phyloP scores from a whole-genome alignment of 2,113 vertebrate species.

The Poeciliopsis occidentalis region DNA sequence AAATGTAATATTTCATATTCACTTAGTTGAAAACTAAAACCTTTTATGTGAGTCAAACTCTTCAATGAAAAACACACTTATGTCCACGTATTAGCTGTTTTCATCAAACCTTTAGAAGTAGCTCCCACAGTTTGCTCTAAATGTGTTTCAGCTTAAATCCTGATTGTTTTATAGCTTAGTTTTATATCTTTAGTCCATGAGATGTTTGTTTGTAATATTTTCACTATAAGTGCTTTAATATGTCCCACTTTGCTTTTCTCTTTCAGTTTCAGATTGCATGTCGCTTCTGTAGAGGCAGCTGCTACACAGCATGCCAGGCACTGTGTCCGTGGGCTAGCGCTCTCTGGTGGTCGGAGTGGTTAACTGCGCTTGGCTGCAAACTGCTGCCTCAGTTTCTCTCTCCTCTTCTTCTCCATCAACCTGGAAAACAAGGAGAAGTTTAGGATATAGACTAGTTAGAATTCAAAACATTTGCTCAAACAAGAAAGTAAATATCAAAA shows the following conservation, averaged over 20 bases:
- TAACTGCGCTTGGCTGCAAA: constrained; percentile 84
- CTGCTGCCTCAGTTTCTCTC: constrained; percentile 82
- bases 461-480: not conserved
- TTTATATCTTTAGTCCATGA: constrained; percentile 48
- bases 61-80: not conserved
- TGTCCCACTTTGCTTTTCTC: constrained; percentile 27
- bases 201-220: constrained; percentile 23
- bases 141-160: constrained; percentile 28
- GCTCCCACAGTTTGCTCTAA: constrained; percentile 4
- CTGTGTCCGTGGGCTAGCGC: constrained; percentile 11
- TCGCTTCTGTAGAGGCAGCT: constrained; percentile 16
- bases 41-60: not conserved
- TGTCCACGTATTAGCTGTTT: not conserved
- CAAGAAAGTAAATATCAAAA: no score
- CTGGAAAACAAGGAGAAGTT: constrained; percentile 50
- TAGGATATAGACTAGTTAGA: not conserved
- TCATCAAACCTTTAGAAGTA: not conserved
- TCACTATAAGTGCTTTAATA: not conserved
- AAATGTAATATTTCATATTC: not conserved
- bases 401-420: constrained; percentile 87
- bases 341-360: constrained; percentile 31
- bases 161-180: constrained; percentile 62
- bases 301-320: constrained; percentile 16
- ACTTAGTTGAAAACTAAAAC: not conserved
- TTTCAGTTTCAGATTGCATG: constrained; percentile 28